Evolutionary conservation across 2,797 vertebrate species (phyloP).

Genomic region (Scolopax bukidnonensis): DNA sequence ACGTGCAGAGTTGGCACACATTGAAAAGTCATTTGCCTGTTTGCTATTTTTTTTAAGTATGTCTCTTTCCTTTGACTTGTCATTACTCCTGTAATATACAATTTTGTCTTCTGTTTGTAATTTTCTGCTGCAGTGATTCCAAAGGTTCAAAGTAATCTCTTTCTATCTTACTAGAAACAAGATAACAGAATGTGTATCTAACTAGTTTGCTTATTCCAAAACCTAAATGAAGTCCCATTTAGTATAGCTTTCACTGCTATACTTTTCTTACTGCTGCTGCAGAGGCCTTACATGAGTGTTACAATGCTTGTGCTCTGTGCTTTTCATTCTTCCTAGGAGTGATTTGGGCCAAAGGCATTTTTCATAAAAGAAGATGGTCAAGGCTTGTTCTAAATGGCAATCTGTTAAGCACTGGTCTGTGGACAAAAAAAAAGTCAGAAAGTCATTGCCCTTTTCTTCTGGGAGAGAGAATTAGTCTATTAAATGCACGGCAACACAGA

Average conservation of each 20-base stretch:
- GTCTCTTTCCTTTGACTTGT: slow-evolving; percentile 60
- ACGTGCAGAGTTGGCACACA: background rate
- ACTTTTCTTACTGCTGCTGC: background rate
- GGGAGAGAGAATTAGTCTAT: slow-evolving; percentile 29
- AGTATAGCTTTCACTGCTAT: background rate
- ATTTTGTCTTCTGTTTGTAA: slow-evolving; percentile 67
- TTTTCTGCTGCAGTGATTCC: slow-evolving; percentile 69
- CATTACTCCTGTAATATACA: slow-evolving; percentile 58
- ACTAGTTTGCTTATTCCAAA: slow-evolving; percentile 60
- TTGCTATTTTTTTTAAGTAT: background rate
- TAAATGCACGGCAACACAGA: slow-evolving; percentile 29
- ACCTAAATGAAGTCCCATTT: background rate
- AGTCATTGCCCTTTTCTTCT: slow-evolving; percentile 28
- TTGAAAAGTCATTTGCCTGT: slow-evolving; percentile 55
- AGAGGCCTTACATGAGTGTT: background rate
- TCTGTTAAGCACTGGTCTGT: background rate
- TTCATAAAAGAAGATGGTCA: slow-evolving; percentile 5
- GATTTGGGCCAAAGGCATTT: background rate
- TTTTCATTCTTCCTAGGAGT: background rate
- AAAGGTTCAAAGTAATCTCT: slow-evolving; percentile 61
- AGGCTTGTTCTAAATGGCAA: slow-evolving; percentile 37
- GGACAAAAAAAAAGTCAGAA: background rate
- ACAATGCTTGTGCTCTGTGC: background rate
- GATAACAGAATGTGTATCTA: slow-evolving; percentile 33
- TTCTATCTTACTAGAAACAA: slow-evolving; percentile 41